Conservation (phyloP, 1,140 invertebrate genomes). For the Pectinophora gossypiella region DNA sequence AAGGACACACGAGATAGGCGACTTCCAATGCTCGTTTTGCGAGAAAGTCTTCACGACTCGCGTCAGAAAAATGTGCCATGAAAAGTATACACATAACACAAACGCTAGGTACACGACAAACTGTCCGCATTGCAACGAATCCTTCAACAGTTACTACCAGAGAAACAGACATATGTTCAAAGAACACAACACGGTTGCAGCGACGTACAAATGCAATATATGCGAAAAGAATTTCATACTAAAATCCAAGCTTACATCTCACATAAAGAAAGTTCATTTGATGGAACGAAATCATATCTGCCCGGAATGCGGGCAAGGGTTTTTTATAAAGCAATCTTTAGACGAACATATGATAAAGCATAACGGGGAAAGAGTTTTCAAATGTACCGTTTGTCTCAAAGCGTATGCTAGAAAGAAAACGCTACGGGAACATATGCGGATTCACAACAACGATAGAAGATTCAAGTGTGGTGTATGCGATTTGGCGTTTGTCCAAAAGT, state of each 20-base stretch:
- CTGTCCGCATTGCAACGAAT: slow-evolving; percentile 51
- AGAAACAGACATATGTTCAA: slow-evolving; percentile 55
- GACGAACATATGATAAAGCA: slow-evolving; percentile 61
- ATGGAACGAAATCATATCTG: slow-evolving; percentile 61
- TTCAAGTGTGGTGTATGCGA: slow-evolving; percentile 65
- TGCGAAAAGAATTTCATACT: slow-evolving; percentile 57
- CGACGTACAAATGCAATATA: slow-evolving; percentile 56
- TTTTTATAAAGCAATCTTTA: slow-evolving; percentile 52
- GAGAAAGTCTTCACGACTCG: slow-evolving; percentile 61
- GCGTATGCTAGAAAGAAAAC: slow-evolving; percentile 74
- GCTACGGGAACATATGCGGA: slow-evolving; percentile 70
- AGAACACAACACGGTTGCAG: slow-evolving; percentile 41
- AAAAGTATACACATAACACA: slow-evolving; percentile 55
- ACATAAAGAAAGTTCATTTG: slow-evolving; percentile 59
- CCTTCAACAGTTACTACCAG: slow-evolving; percentile 56
- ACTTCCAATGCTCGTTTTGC: slow-evolving; percentile 56
- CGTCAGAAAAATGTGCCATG: slow-evolving; percentile 45
- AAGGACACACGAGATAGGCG: slow-evolving; percentile 47
- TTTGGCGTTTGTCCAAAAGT: slow-evolving; percentile 59
- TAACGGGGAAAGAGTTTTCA: slow-evolving; percentile 48
- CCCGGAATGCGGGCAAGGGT: slow-evolving; percentile 45
- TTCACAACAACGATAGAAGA: slow-evolving; percentile 61
- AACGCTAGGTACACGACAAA: slow-evolving; percentile 47
- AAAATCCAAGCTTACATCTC: slow-evolving; percentile 51
- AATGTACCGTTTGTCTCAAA: slow-evolving; percentile 66